Base-by-base conservation (phyloP, 1,140 invertebrate species). In the Zaprionus nigranus region DNA sequence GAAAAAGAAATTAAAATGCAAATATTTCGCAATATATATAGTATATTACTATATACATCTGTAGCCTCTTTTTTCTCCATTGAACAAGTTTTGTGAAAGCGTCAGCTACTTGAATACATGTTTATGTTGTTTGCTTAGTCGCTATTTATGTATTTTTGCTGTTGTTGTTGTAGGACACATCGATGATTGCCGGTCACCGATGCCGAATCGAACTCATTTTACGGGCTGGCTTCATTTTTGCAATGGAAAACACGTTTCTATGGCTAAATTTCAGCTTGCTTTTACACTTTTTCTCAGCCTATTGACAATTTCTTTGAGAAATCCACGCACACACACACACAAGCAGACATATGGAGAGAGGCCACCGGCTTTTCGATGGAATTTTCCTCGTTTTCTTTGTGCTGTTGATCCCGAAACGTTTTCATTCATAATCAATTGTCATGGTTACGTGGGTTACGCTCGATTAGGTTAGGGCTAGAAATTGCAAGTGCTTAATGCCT, bases 101-200 rank as follows among this genome's bases (percentile, higher is more conserved):
- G 69, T 67, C 57, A 57, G 30, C 72, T 26, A 24, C 57, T 64
- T 67, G 67, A 85, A 61, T 62, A 74, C 61, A 82, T 78, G 75
- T 68, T 69, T 70, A 73, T 81, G 65, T 70, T 57, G 58, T 75
- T 75, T 85, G 82, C 74, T 78, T 75, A 69, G 79, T 72, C 60
- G 62, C 80, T 46, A 28, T 68, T 20, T 38, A 61, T 36, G 53
- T 61, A 40, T 56, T 59, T 57, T 62, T 58, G 61, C 49, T 70
- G 49, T 69, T 60, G 46, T 30, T 51, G 40, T 20, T 38, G 36
- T 60, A 70, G 46, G 60, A 73, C 17, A 54, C 34, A 49, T 60
- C 59, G 59, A 40, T 63, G 58, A 54, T 38, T 65, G 58, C 22
- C 62, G 49, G 28, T 46, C n/a, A n/a, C n/a, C n/a, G 40, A 46